Base-by-base conservation (phyloP, 2,113 vertebrate genomes). In the Paraplagusia blochii region DNA sequence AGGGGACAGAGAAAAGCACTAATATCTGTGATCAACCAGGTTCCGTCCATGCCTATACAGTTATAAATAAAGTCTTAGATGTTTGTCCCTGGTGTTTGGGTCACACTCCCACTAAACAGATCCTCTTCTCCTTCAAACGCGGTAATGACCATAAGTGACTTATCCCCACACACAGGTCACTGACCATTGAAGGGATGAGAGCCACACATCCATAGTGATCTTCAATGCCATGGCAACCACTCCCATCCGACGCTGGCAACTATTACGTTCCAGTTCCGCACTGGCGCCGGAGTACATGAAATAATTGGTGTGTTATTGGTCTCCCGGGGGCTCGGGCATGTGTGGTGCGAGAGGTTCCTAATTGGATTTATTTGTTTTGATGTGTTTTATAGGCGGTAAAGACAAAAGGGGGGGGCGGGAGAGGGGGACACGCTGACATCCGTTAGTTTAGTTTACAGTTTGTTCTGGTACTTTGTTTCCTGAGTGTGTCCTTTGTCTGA, bases 261-360 rank as follows among this genome's bases (percentile, higher is more conserved):
- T 69, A 86, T 88, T 83, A 85, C 55, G 71, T 78, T 66, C 66
- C 60, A 54, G 78, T 78, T 83, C 71, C 79, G 75, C 74, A 44
- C 57, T 81, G 22, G 52, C 70, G 66, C 74, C 63, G 67, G 22
- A 79, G 74, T 84, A 82, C 82, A 83, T 86, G 81, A 70, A 86
- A 87, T 90, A 82, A 88, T 87, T 88, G 84, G 77, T 85, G 85
- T 82, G 63, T 80, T 88, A 87, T 87, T 84, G 81, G 86, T 85
- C 81, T 87, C 85, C 81, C 58, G 73, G 77, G 79, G 79, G 80
- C 74, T 18, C 53, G 69, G 80, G 61, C 81, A 80, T 81, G 83
- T 84, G 84, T 77, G 82, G 76, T 65, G 76, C 63, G 53, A 79
- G 72, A 66, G 74, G 58, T 48, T 71, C 67, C 77, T 85, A 85